Evolutionary conservation across 2,113 vertebrate species (phyloP).

Genomic region (Heloderma charlesbogerti): DNA sequence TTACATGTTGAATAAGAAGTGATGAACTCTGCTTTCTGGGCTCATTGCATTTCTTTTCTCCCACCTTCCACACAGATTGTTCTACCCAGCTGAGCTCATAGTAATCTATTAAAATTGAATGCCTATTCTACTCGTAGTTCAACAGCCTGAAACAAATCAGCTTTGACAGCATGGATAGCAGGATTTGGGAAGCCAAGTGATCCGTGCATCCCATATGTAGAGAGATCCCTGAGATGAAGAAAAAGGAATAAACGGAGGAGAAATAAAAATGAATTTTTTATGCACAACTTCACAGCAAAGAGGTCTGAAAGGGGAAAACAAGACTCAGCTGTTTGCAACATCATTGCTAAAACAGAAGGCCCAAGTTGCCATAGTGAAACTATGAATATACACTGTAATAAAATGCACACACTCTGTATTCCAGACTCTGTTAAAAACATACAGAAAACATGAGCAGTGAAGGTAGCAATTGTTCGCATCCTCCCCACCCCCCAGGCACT

Average conservation of each 20-base stretch:
- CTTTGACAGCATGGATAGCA: neutral
- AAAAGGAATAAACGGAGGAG: neutral
- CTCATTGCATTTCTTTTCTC: neutral
- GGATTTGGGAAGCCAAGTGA: neutral
- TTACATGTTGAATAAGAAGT: neutral
- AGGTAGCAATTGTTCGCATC: conserved; percentile 34
- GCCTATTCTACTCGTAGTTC: conserved; percentile 3
- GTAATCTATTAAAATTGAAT: neutral
- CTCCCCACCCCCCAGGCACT: conserved; percentile 24
- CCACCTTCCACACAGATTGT: neutral
- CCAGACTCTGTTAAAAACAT: conserved; percentile 2
- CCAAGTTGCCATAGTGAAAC: conserved; percentile 24
- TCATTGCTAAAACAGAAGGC: neutral
- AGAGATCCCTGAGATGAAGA: neutral
- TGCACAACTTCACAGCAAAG: neutral
- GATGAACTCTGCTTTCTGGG: neutral
- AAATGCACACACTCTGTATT: conserved; percentile 1
- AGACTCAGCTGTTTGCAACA: neutral
- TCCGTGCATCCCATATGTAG: neutral
- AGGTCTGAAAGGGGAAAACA: neutral
- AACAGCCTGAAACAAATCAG: neutral
- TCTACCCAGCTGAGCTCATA: neutral
- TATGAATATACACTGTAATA: conserved; percentile 12
- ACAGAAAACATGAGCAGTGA: neutral
- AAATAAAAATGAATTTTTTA: neutral